Evolutionary conservation across 2,888 invertebrate genomes (phyloP), one percentile per base, ranked within the genome.

Genomic region (Myopa testacea): DNA sequence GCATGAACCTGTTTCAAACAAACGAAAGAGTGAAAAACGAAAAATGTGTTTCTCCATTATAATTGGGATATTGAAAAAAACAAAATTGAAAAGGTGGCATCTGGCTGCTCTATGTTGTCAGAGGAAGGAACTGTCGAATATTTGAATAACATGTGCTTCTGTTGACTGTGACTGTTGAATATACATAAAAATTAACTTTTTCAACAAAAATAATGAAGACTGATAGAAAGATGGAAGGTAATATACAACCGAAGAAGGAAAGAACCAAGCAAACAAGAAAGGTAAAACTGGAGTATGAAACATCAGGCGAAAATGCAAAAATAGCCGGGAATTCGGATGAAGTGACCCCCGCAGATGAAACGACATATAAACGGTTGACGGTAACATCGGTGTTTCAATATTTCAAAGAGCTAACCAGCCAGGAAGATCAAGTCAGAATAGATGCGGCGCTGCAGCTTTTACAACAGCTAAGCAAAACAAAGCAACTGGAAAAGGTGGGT

Each of bases 331-430:
- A n/a, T 38, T 52, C n/a, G 19, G 52, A 67, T 45, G 70, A 12
- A 10, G 71, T 73, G 34, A 40, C 50, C 4, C 58, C 65, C 1
- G 0, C 62, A 40, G 4, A 65, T 14, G 76, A 78, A 34, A 80
- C 80, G 26, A 26, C 81, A 38, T 16, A 77, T 3, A 84, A 84
- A 82, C 65, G 68, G 14, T 77, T 86, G 38, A 83, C 85, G 79
- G 68, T 76, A 10, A 81, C 78, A 7, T 81, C 81, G 4, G 81
- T 87, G 60, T 86, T 87, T 60, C 82, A 85, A 55, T 80, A 82
- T 71, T 87, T 87, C 26, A 84, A 83, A 7, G 84, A 85, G 26
- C 77, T 87, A 71, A 87, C 85, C 26, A 85, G 80, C 69, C 81
- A 84, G 4, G 80, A 82, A 26, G 84, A 85, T 73, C 79, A 80